Percentiles rank a stretch among this genome's conserved stretches.
phyloP scores from a whole-genome alignment of 2,113 vertebrate genomes.

The Leptosomus discolor region DNA sequence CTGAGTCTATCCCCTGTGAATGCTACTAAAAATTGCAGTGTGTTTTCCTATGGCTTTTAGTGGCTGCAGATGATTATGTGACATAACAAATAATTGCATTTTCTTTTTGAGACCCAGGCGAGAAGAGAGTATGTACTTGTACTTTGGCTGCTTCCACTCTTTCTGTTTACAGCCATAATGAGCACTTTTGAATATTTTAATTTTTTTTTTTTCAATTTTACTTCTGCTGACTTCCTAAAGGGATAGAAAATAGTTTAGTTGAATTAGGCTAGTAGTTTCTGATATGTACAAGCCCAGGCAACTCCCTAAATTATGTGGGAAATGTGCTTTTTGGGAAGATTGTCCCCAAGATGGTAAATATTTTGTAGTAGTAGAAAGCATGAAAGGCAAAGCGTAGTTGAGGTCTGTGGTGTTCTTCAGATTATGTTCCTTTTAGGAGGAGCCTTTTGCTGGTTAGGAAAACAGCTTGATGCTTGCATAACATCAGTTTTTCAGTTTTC shows the following conservation, averaged over 20 bases:
- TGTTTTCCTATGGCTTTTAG: background rate
- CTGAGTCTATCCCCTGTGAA: background rate
- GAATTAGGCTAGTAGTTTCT: background rate
- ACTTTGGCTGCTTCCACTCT: background rate
- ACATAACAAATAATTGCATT: background rate
- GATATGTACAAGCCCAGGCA: background rate
- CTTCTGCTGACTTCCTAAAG: background rate
- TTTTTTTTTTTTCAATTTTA: background rate
- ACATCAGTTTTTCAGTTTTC: background rate
- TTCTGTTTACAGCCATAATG: background rate
- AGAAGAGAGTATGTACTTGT: background rate
- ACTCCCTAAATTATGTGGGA: background rate
- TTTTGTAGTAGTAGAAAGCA: background rate
- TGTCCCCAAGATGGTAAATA: background rate
- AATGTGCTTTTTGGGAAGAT: background rate
- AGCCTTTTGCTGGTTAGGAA: background rate
- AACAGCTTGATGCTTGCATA: background rate
- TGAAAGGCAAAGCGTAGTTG: background rate
- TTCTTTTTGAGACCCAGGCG: background rate
- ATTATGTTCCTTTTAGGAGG: background rate
- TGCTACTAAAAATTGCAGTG: background rate
- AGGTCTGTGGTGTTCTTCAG: background rate
- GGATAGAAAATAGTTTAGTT: background rate
- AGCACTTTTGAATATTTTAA: background rate
- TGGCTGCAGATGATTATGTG: background rate